Evolutionary conservation across 2,888 invertebrate genomes (phyloP), one percentile per base, ranked within the genome.

Genomic region (Pheosia gnoma): DNA sequence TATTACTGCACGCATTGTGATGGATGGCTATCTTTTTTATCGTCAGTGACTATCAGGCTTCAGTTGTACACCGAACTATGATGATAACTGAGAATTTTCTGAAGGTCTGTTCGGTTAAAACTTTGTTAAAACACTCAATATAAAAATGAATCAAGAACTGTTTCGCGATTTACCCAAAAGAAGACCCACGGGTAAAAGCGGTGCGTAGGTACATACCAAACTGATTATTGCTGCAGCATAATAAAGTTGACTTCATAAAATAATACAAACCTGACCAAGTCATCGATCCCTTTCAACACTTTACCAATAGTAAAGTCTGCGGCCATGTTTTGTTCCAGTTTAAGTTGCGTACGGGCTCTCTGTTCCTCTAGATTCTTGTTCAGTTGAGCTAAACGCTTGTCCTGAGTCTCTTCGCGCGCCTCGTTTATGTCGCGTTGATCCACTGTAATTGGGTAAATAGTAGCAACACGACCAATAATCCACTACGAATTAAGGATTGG

Each of bases 341-440:
- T 80, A 2, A 56, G 55, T 57, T 78, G 78, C 0, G 85, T 88
- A 37, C 67, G 66, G 5, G 63, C 72, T 0, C 77, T 79, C 53
- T 83, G 73, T 2, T 39, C 25, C 8, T 84, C 83, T 47, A 90
- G 47, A 8, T 75, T 39, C 0, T 61, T 56, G 0, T 73, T 72
- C 58, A 87, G 60, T 8, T 80, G 72, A 0, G 79, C 81, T 10
- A 92, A 64, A 4, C 77, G 77, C 49, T 84, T 84, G 51, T 84
- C 81, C 58, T 91, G 80, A 0, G 52, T 77, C 63, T 91, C 91
- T 57, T 86, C 85, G 1, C 86, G 82, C 0, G 87, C 87, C 54
- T 91, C 89, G 75, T 92, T 92, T 0, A 84, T 78, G 56, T 93
- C 92, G 3, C 88, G 86, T 49, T 91, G 88, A 66, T 92, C 92